A percentile compares a stretch with the other conserved stretches of the same genome.
Evolutionary conservation across 1,140 invertebrate genomes (phyloP).

Genomic region (Leptinotarsa texana): DNA sequence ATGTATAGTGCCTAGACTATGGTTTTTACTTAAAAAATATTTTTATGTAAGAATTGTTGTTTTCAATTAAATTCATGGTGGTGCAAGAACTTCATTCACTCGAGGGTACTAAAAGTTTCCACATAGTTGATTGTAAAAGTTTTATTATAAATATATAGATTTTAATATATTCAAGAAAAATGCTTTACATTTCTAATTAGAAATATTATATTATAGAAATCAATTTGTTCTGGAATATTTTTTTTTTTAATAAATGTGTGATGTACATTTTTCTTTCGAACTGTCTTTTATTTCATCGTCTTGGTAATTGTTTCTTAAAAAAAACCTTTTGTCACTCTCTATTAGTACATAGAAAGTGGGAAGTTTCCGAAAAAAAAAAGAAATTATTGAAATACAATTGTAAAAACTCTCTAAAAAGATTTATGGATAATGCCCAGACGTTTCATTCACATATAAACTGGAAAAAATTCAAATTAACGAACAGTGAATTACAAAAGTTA

Average conservation of each 20-base stretch:
- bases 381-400: too few species aligned
- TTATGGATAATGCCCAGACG: too few species aligned
- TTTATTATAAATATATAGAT: conserved; percentile 45
- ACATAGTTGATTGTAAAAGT: conserved; percentile 42
- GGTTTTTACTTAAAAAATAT: conserved; percentile 34
- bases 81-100: conserved; percentile 30
- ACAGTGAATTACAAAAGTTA: too few species aligned
- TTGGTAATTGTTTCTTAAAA: not conserved
- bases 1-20: conserved; percentile 39
- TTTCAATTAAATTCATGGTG: conserved; percentile 18
- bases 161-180: conserved; percentile 49
- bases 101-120: conserved; percentile 43
- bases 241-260: conserved; percentile 42
- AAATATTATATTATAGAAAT: conserved; percentile 40
- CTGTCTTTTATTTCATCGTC: conserved; percentile 4
- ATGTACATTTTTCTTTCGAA: conserved; percentile 33
- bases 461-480: too few species aligned
- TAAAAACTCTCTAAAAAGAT: too few species aligned
- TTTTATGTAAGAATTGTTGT: conserved; percentile 35
- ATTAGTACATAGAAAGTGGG: too few species aligned
- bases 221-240: conserved; percentile 39
- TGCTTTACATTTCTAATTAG: conserved; percentile 36
- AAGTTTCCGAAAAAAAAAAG: too few species aligned
- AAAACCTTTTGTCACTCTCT: too few species aligned
- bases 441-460: too few species aligned